phyloP scores from a whole-genome alignment of 2,888 invertebrate species.

The Melolontha melolontha region DNA sequence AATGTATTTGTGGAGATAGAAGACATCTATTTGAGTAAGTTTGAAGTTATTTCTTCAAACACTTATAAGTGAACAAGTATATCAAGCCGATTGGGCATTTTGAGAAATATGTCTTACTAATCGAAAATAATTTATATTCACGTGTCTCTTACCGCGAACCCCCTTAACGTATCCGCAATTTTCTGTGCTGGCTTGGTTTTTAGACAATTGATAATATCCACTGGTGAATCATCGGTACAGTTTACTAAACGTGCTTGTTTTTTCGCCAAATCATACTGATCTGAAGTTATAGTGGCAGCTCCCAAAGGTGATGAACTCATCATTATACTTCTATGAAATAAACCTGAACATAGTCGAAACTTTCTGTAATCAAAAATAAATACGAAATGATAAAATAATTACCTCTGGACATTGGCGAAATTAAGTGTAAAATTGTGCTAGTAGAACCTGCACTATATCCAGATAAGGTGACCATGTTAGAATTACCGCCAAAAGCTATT shows the following conservation, averaged over 20 bases:
- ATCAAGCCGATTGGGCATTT: no score
- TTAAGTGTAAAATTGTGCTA: constrained; percentile 67
- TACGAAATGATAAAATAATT: no score
- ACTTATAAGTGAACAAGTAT: no score
- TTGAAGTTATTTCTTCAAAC: no score
- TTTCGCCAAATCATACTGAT: constrained; percentile 63
- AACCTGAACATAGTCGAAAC: background rate
- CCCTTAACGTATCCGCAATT: constrained; percentile 65
- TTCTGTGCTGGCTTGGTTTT: constrained; percentile 68
- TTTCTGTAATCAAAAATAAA: no score
- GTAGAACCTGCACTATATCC: constrained; percentile 70
- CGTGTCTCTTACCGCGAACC: constrained; percentile 64
- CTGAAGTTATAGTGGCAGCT: constrained; percentile 67
- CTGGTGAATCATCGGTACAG: constrained; percentile 70
- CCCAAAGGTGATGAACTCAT: constrained; percentile 75
- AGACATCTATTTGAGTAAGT: no score
- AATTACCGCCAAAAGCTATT: constrained; percentile 76
- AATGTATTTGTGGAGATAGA: no score
- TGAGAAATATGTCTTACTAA: no score
- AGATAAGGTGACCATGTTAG: constrained; percentile 72
- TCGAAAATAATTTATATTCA: no score
- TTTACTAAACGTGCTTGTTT: constrained; percentile 71
- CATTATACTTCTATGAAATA: constrained; percentile 72
- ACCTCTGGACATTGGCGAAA: constrained; percentile 76
- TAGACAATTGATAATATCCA: constrained; percentile 72